A percentile compares a stretch with the other conserved stretches of the same genome.
These are phyloP conservation scores for Eristalis arbustorum DNA, from an alignment of 2,888 invertebrate species.

Conservation along the genomic window DNA sequence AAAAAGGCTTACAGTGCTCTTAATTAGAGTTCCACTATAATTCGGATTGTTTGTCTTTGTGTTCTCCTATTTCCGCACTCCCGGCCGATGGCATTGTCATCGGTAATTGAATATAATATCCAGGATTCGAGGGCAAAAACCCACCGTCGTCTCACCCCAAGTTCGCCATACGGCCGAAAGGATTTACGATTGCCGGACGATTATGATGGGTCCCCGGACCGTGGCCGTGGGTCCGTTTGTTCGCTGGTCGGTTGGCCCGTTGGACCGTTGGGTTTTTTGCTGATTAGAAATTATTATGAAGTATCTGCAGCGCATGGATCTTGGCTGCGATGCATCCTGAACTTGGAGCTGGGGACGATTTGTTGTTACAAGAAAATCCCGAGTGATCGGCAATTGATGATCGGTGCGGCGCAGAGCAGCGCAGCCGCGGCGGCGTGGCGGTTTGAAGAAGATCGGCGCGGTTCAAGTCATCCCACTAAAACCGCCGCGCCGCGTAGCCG, in stretches of 20 bases:
- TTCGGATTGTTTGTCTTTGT: constrained; percentile 54
- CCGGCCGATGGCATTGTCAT: constrained; percentile 37
- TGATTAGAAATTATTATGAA: constrained; percentile 71
- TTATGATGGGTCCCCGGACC: constrained; percentile 55
- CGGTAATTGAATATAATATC: constrained; percentile 68
- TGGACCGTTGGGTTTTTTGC: constrained; percentile 50
- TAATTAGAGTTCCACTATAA: constrained; percentile 67
- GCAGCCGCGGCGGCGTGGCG: not conserved
- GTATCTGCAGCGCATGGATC: constrained; percentile 36
- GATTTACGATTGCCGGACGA: constrained; percentile 63
- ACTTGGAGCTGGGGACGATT: constrained; percentile 35
- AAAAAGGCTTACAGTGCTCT: constrained; percentile 60
- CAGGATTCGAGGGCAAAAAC: constrained; percentile 31
- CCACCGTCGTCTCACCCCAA: constrained; percentile 46
- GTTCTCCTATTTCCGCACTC: constrained; percentile 46
- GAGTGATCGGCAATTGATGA: constrained; percentile 4
- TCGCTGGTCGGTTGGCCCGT: no score
- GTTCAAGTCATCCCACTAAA: constrained; percentile 49
- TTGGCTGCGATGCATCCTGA: constrained; percentile 27
- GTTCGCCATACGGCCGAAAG: constrained; percentile 42
- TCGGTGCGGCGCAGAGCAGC: no score
- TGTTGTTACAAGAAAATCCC: constrained; percentile 63
- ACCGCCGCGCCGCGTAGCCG: not conserved
- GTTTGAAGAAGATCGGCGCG: not conserved
- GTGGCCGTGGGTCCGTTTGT: constrained; percentile 1